Percentiles rank a stretch among this genome's conserved stretches.
Conservation (phyloP, 23 tunicate species). For the Pegea sp. region DNA sequence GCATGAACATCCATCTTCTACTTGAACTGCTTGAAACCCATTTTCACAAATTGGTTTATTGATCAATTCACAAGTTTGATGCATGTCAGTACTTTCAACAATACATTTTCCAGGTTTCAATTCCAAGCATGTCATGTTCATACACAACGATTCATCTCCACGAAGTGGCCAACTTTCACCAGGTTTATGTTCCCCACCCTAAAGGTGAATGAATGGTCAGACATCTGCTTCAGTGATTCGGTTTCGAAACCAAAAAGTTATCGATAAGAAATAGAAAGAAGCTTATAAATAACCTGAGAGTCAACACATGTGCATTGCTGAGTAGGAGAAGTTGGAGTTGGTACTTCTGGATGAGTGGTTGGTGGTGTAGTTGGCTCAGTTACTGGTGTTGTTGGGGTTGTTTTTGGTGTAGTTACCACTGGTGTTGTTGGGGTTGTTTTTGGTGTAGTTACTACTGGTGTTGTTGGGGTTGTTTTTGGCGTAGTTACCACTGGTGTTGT, state of each 20-base stretch:
- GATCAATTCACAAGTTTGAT: slow-evolving; percentile 15
- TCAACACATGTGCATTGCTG: slow-evolving; percentile 55
- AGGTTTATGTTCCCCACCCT: slow-evolving; percentile 30
- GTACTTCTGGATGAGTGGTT: slow-evolving; percentile 3
- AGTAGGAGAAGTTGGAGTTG: slow-evolving; percentile 7
- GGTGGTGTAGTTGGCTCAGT: slow-evolving; percentile 4
- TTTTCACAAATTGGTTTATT: slow-evolving; percentile 62
- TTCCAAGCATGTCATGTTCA: slow-evolving; percentile 45
- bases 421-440: slow-evolving; percentile 9
- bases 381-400: slow-evolving; percentile 22
- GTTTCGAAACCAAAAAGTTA: too few species aligned
- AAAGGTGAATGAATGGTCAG: too few species aligned
- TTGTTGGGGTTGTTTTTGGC: slow-evolving; percentile 3
- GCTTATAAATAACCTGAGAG: slow-evolving; percentile 7
- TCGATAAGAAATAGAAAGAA: neutral
- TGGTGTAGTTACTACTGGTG: slow-evolving; percentile 14
- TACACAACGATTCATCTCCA: slow-evolving; percentile 58
- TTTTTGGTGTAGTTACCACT: slow-evolving; percentile 10
- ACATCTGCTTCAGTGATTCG: too few species aligned
- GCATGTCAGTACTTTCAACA: slow-evolving; percentile 26
- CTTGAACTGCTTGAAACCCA: slow-evolving; percentile 43
- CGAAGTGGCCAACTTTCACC: slow-evolving; percentile 92
- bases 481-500: slow-evolving; percentile 6
- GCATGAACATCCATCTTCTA: slow-evolving; percentile 71
- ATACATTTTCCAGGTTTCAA: slow-evolving; percentile 35